A percentile compares a stretch with the other conserved stretches of the same genome.
phyloP scores from a whole-genome alignment of 2,797 vertebrate genomes.

The Scleropages formosus region DNA sequence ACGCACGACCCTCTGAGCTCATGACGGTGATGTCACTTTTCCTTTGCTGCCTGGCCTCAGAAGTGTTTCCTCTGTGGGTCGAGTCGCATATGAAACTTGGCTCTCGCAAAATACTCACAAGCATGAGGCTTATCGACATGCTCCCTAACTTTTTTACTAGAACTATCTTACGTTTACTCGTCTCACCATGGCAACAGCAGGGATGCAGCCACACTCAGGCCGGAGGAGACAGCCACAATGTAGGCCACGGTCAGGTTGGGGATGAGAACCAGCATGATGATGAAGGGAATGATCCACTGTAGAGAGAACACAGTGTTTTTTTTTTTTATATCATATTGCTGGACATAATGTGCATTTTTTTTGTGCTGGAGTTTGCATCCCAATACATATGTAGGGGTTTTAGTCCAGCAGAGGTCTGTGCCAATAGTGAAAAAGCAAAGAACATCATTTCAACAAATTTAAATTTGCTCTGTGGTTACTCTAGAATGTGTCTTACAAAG shows the following conservation, averaged over 20 bases:
- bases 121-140: no score
- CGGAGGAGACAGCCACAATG: constrained; percentile 82
- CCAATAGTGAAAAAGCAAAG: not conserved
- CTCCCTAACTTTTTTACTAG: no score
- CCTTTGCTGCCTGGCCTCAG: no score
- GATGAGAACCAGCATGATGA: constrained; percentile 83
- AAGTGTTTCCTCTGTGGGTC: not conserved
- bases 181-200: constrained; percentile 91
- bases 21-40: not conserved
- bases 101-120: not conserved
- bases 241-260: constrained; percentile 86
- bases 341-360: no score
- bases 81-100: not conserved
- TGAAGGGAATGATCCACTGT: constrained; percentile 93
- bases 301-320: no score
- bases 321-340: not conserved
- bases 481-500: no score
- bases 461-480: no score
- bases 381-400: no score
- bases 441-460: no score
- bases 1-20: not conserved
- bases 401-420: not conserved
- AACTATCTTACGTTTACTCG: constrained; percentile 2
- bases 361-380: no score
- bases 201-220: constrained; percentile 88